These are phyloP conservation scores for Nemapogon koenigi DNA, from an alignment of 2,888 invertebrate genomes.

Conservation along the genomic window DNA sequence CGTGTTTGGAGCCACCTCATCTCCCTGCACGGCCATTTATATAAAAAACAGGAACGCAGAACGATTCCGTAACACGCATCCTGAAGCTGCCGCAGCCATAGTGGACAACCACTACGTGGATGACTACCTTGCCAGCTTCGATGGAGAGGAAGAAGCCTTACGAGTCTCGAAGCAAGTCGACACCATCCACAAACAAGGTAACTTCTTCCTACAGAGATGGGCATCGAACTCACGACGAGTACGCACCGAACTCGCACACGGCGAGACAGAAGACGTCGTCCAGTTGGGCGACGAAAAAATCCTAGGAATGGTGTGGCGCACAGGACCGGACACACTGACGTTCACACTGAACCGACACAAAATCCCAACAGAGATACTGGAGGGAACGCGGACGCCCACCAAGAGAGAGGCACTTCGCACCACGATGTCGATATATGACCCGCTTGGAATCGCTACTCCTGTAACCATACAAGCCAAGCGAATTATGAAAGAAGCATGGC, in stretches of 20 bases:
- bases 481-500: conserved; percentile 11
- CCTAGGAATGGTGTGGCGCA: neutral
- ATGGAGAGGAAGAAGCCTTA: conserved; percentile 6
- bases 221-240: neutral
- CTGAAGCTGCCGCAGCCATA: conserved; percentile 10
- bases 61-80: conserved; percentile 7
- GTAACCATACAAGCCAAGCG: conserved; percentile 8
- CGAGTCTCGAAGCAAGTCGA: conserved; percentile 1
- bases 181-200: neutral
- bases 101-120: conserved; percentile 12
- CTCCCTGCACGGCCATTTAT: conserved; percentile 14
- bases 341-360: conserved; percentile 12
- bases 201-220: neutral
- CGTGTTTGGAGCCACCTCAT: conserved; percentile 16
- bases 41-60: conserved; percentile 16
- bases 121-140: conserved; percentile 12
- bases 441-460: conserved; percentile 12
- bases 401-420: conserved; percentile 17
- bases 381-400: conserved; percentile 14
- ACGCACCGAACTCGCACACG: neutral
- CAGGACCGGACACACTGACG: neutral
- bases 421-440: conserved; percentile 22
- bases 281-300: neutral
- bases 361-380: neutral
- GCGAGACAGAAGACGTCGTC: neutral